Percentiles rank a stretch among this genome's conserved stretches.
phyloP scores from a whole-genome alignment of 2,888 invertebrate species.

The Athetis lepigone region DNA sequence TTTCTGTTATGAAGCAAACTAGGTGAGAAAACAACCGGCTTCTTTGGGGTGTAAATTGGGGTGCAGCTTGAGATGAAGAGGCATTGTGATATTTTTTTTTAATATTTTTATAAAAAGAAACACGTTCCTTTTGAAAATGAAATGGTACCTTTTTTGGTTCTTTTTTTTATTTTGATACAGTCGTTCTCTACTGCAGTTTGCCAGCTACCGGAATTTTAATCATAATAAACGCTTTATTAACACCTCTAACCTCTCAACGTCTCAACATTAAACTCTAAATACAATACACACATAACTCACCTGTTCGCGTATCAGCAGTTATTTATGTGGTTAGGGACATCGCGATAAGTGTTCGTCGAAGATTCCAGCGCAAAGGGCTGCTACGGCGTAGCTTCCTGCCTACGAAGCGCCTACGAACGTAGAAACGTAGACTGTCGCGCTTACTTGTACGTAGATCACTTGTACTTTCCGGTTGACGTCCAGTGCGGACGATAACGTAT shows the following conservation, averaged over 20 bases:
- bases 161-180: not conserved
- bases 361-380: constrained; percentile 54
- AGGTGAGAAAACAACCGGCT: constrained; percentile 39
- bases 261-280: constrained; percentile 38
- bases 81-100: not conserved
- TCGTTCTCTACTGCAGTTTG: not conserved
- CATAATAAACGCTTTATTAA: constrained; percentile 6
- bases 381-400: constrained; percentile 66
- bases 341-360: constrained; percentile 59
- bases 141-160: too few species aligned
- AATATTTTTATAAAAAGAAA: not conserved
- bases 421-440: constrained; percentile 36
- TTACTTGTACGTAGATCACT: constrained; percentile 47
- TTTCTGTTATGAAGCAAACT: constrained; percentile 45
- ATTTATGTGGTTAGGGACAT: constrained; percentile 56
- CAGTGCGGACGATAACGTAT: constrained; percentile 34
- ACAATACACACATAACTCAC: constrained; percentile 54
- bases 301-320: constrained; percentile 56
- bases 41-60: constrained; percentile 12
- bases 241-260: constrained; percentile 21
- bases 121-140: not conserved
- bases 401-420: constrained; percentile 54
- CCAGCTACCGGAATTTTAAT: not conserved
- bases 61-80: constrained; percentile 14
- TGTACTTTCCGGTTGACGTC: constrained; percentile 53